Conservation (phyloP, 2,797 vertebrate genomes). For the Huso huso region DNA sequence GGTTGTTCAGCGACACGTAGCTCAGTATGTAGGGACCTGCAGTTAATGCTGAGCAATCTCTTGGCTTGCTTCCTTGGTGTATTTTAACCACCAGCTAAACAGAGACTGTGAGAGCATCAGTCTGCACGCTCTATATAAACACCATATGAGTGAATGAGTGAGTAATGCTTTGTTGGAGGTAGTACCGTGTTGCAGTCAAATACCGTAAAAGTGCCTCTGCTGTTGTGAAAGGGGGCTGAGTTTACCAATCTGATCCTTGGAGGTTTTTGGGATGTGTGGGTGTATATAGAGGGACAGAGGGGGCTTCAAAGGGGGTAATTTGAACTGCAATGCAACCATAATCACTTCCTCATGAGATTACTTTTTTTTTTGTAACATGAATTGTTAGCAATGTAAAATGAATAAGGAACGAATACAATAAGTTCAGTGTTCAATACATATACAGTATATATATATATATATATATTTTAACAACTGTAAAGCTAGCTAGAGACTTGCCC, state of each 20-base stretch:
- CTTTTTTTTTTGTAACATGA: conserved; percentile 1
- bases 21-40: neutral
- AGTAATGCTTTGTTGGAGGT: conserved; percentile 64
- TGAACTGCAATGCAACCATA: conserved; percentile 29
- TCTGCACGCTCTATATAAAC: conserved; percentile 56
- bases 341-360: conserved; percentile 40
- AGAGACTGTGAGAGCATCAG: conserved; percentile 28
- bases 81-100: conserved; percentile 28
- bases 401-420: neutral
- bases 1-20: neutral
- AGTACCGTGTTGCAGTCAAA: conserved; percentile 54
- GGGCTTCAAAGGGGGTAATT: conserved; percentile 10
- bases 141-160: conserved; percentile 48
- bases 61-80: conserved; percentile 36
- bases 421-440: neutral
- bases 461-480: neutral
- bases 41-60: conserved; percentile 50
- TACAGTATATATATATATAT: neutral
- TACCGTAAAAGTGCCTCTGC: conserved; percentile 47
- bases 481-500: too few species aligned
- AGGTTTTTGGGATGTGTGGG: conserved; percentile 24
- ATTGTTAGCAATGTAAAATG: neutral
- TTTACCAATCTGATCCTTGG: conserved; percentile 35
- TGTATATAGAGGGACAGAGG: conserved; percentile 23
- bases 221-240: conserved; percentile 30